Conservation (phyloP, 2,113 vertebrate genomes). For the human (Homo sapiens) region GRCh38 chr1:116727501-116728000, state of each 20-base stretch:
- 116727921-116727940: neutral
- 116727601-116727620: neutral
- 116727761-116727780: conserved; percentile 41
- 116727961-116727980: neutral
- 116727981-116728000: neutral
- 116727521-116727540: neutral
- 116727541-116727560: conserved; percentile 55
- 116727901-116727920: neutral
- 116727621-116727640: conserved; percentile 35
- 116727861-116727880: conserved; percentile 8
- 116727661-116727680: neutral
- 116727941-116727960: neutral
- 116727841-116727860: conserved; percentile 24
- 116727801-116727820: conserved; percentile 37
- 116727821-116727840: conserved; percentile 47
- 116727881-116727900: neutral
- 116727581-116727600: conserved; percentile 28
- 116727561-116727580: conserved; percentile 44
- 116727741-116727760: conserved; percentile 40
- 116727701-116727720: conserved; percentile 51
- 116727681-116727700: conserved; percentile 61
- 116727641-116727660: conserved; percentile 29
- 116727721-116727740: neutral
- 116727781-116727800: conserved; percentile 16
- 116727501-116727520: neutral